Evolutionary conservation across 1,140 invertebrate genomes (phyloP).

Genomic region (Nephotettix cincticeps): DNA sequence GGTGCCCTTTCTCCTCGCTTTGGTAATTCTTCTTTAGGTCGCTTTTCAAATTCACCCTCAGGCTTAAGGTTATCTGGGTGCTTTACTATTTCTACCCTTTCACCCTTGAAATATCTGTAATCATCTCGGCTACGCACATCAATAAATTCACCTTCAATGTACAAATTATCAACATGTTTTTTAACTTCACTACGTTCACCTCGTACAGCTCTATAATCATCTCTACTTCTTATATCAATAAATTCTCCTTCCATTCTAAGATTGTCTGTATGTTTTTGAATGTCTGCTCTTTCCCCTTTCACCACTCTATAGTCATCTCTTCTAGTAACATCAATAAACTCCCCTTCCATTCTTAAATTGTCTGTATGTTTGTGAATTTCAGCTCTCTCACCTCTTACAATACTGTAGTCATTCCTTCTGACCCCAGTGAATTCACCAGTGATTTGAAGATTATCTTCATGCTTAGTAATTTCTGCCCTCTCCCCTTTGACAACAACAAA

Average conservation of each 20-base stretch:
- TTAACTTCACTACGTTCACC: slow-evolving; percentile 58
- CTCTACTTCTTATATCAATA: slow-evolving; percentile 43
- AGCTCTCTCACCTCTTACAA: slow-evolving; percentile 53
- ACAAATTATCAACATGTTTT: slow-evolving; percentile 61
- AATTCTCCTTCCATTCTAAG: slow-evolving; percentile 65
- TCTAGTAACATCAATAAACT: slow-evolving; percentile 50
- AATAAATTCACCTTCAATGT: slow-evolving; percentile 61
- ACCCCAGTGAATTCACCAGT: slow-evolving; percentile 61
- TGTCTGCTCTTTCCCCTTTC: slow-evolving; percentile 35
- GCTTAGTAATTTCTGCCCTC: slow-evolving; percentile 57
- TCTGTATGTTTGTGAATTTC: slow-evolving; percentile 59
- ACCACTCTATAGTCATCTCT: slow-evolving; percentile 41
- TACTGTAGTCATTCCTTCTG: slow-evolving; percentile 46
- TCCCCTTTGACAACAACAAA: slow-evolving; percentile 50
- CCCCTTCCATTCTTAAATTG: slow-evolving; percentile 62
- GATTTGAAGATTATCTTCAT: slow-evolving; percentile 59
- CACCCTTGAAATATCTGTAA: slow-evolving; percentile 47
- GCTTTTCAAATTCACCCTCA: slow-evolving; percentile 58
- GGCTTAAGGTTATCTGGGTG: slow-evolving; percentile 55
- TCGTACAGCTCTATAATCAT: slow-evolving; percentile 46
- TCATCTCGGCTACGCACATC: slow-evolving; percentile 46
- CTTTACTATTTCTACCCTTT: slow-evolving; percentile 41
- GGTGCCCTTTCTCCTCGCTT: slow-evolving; percentile 51
- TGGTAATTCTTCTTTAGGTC: slow-evolving; percentile 51
- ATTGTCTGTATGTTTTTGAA: slow-evolving; percentile 51